These are phyloP conservation scores for Trissolcus basalis DNA, from an alignment of 1,140 invertebrate species.

Conservation along the genomic window DNA sequence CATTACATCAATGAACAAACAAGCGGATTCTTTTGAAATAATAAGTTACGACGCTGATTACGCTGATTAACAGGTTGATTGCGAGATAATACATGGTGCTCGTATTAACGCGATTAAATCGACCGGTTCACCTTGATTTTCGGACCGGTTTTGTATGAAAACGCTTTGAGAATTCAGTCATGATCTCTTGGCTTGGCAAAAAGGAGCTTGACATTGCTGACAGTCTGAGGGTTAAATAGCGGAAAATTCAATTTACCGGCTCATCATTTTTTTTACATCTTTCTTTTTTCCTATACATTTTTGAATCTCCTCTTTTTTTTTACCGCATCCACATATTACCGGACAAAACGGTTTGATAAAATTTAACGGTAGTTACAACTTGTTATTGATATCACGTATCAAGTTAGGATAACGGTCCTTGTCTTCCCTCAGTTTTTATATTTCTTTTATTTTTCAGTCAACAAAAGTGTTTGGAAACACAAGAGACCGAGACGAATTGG, in stretches of 20 bases:
- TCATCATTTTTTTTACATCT: too few species aligned
- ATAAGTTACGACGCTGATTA: conserved; percentile 33
- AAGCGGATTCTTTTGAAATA: conserved; percentile 10
- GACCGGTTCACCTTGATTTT: conserved; percentile 59
- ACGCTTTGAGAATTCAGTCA: conserved; percentile 42
- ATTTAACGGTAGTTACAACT: conserved; percentile 24
- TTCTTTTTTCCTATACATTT: too few species aligned
- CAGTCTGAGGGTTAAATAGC: conserved; percentile 12
- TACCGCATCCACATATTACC: neutral
- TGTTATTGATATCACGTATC: conserved; percentile 18
- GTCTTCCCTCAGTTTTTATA: neutral
- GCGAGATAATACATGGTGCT: conserved; percentile 46
- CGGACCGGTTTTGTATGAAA: conserved; percentile 55
- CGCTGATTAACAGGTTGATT: conserved; percentile 59
- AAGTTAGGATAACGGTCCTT: conserved; percentile 12
- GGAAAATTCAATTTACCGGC: conserved; percentile 23
- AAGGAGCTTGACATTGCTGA: neutral
- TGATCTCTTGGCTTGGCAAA: conserved; percentile 2
- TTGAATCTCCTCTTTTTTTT: neutral
- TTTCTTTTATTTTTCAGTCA: neutral
- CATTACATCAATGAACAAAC: neutral
- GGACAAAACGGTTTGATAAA: conserved; percentile 14
- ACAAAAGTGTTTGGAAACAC: conserved; percentile 23
- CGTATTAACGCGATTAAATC: conserved; percentile 46
- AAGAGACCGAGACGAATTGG: too few species aligned